These are phyloP conservation scores for Pygoscelis adeliae DNA, from an alignment of 2,113 vertebrate genomes.

Conservation along the genomic window DNA sequence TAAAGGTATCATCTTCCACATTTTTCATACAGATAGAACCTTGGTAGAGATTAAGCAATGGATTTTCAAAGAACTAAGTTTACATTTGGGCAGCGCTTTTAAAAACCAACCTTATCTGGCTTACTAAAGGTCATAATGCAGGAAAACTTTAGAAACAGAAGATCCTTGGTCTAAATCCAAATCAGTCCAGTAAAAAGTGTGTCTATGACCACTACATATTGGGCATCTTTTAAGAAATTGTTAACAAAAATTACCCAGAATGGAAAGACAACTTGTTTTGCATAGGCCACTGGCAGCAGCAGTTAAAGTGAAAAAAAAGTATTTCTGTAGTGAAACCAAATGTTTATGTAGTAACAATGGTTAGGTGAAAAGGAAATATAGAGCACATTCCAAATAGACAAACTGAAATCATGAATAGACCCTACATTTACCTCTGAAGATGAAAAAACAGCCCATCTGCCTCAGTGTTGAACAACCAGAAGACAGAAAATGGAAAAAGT, in stretches of 20 bases:
- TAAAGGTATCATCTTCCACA: neutral
- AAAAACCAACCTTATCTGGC: neutral
- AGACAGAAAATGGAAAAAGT: neutral
- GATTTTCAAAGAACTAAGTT: neutral
- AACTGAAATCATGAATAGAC: neutral
- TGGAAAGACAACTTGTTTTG: neutral
- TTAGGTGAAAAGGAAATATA: neutral
- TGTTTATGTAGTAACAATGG: neutral
- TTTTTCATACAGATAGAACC: neutral
- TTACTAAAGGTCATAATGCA: neutral
- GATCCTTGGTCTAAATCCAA: neutral
- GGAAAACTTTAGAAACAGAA: neutral
- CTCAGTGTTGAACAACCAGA: neutral
- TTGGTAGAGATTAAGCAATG: neutral
- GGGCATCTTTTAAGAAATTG: neutral
- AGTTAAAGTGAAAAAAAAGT: neutral
- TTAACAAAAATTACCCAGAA: neutral
- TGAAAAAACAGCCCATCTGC: neutral
- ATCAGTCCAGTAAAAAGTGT: neutral
- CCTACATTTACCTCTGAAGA: neutral
- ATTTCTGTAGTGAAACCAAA: neutral
- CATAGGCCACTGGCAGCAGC: neutral
- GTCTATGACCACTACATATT: neutral
- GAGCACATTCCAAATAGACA: neutral
- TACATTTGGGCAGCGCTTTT: neutral